Evolutionary conservation across 2,113 vertebrate species (phyloP), one percentile per base, ranked within the genome.

Genomic region (Garra rufa): DNA sequence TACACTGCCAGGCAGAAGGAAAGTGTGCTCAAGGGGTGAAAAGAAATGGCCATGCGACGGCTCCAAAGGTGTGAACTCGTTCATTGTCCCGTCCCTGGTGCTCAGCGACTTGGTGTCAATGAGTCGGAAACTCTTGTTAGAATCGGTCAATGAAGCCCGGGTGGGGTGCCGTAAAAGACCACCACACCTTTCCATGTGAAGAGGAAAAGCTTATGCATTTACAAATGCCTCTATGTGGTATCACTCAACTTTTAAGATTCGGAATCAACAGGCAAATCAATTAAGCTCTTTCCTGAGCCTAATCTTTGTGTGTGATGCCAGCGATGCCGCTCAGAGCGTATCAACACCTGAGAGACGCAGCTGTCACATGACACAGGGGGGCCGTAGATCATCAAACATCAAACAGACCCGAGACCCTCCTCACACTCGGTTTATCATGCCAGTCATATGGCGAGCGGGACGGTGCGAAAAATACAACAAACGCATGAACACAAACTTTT

Each of bases 31-130:
- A 75, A 46, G 55, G 46, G 83, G 19, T 63, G 34, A 30, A 34
- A 30, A 28, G 77, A 65, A 61, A 28, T 4, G 75, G 4, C 17
- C 28, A 14, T n/a, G 43, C 44, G 44, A 52, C 8, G 70, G 50
- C 50, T 80, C 17, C 52, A 59, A n/a, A 88, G 85, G 86, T 21
- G 86, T 85, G 57, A 92, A 83, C 41, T 86, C 69, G 81, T 70
- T 73, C 79, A 75, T 84, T 83, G 69, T 75, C 76, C 82, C 86
- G 84, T 85, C 73, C 65, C 84, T 75, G 81, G 84, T 87, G 82
- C 87, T 90, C 93, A 82, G 91, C 93, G 90, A 76, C 88, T 63
- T 79, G 86, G 91, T 91, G 91, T 92, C 89, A 92, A 91, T 90
- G 88, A 89, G 88, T 85, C 85, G 73, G 30, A 44, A 63, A 44